Percentiles rank a stretch among this genome's conserved stretches.
phyloP scores from a whole-genome alignment of 2,888 invertebrate species.

The Stramonita haemastoma region DNA sequence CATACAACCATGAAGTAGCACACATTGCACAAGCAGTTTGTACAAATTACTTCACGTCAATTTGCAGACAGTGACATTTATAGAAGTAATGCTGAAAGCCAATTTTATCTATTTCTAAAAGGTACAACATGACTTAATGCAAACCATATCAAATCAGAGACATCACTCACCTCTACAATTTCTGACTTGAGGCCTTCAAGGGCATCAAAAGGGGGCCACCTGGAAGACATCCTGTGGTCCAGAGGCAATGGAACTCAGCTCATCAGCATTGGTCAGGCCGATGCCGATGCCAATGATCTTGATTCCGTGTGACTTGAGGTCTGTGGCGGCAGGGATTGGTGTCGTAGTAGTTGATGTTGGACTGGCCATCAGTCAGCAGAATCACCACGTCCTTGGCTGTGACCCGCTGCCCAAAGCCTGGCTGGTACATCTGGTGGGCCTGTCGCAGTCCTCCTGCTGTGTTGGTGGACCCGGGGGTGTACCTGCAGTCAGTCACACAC shows the following conservation, averaged over 20 bases:
- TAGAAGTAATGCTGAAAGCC: too few relatives aligned
- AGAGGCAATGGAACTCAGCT: constrained; percentile 63
- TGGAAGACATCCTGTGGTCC: constrained; percentile 60
- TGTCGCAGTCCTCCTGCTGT: constrained; percentile 65
- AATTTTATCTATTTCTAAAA: too few relatives aligned
- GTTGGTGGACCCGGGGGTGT: constrained; percentile 69
- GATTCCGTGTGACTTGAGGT: constrained; percentile 60
- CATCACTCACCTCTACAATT: constrained; percentile 51
- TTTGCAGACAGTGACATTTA: too few relatives aligned
- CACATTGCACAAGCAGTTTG: too few relatives aligned
- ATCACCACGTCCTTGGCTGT: constrained; percentile 63
- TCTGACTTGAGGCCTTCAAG: constrained; percentile 58
- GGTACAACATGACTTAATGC: too few relatives aligned
- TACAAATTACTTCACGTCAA: too few relatives aligned
- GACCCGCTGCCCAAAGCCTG: constrained; percentile 57
- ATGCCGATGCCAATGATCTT: constrained; percentile 66
- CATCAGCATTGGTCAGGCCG: constrained; percentile 56
- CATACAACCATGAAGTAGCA: too few relatives aligned
- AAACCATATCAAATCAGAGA: too few relatives aligned
- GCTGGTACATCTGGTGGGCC: constrained; percentile 55
- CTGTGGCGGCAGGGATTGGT: constrained; percentile 65
- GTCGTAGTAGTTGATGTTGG: constrained; percentile 66
- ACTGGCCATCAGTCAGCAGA: constrained; percentile 69
- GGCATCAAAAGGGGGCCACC: constrained; percentile 59
- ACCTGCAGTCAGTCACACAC: constrained; percentile 38